These are phyloP conservation scores for Cyclophora punctaria DNA, from an alignment of 2,888 invertebrate species.

Conservation along the genomic window DNA sequence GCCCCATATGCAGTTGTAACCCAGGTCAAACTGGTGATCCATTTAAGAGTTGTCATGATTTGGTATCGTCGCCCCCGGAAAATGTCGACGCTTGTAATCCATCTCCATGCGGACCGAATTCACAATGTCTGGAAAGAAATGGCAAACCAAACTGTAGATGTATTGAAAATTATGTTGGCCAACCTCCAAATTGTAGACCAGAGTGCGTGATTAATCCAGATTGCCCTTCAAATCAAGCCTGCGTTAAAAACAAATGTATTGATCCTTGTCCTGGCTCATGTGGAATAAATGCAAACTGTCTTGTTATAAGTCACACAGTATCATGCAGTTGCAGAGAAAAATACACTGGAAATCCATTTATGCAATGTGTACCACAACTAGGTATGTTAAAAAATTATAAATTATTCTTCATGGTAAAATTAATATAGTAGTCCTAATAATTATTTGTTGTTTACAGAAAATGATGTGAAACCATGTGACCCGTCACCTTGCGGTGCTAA, in stretches of 20 bases:
- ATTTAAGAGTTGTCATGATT: constrained; percentile 81
- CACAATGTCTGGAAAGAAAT: constrained; percentile 80
- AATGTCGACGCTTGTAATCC: constrained; percentile 79
- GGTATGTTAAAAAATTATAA: constrained; percentile 36
- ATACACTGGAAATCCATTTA: constrained; percentile 88
- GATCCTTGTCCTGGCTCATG: constrained; percentile 90
- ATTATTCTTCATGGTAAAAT: too few species aligned
- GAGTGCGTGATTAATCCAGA: constrained; percentile 89
- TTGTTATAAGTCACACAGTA: constrained; percentile 85
- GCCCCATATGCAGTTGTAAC: constrained; percentile 89
- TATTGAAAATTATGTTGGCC: constrained; percentile 83
- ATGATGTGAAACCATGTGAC: constrained; percentile 82
- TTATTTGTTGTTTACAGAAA: constrained; percentile 45
- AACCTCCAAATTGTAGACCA: constrained; percentile 87
- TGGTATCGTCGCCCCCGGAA: constrained; percentile 46
- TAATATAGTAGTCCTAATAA: too few species aligned
- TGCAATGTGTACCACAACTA: constrained; percentile 80
- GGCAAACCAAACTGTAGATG: constrained; percentile 85
- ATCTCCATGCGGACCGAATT: constrained; percentile 88
- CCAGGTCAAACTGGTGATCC: constrained; percentile 86
- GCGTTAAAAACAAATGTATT: constrained; percentile 85
- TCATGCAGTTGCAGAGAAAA: constrained; percentile 85
- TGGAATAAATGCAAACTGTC: constrained; percentile 86
- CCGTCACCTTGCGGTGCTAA: constrained; percentile 92
- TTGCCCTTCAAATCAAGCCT: constrained; percentile 84